These are phyloP conservation scores for Spheniscus humboldti DNA, from an alignment of 2,797 vertebrate species.

Conservation along the genomic window DNA sequence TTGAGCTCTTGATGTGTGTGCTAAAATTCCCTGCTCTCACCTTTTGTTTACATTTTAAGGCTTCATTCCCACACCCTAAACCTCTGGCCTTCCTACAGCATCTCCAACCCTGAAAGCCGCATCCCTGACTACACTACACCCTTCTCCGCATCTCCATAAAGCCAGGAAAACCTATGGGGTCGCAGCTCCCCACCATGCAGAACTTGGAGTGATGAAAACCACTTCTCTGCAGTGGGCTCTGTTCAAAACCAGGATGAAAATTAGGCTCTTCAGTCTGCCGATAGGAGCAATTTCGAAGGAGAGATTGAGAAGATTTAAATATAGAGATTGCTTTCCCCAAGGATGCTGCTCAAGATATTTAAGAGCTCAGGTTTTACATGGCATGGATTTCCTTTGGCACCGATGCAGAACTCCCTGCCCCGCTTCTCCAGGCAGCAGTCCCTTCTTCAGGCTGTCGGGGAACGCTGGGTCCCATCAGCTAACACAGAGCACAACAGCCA, in stretches of 20 bases:
- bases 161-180: neutral
- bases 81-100: neutral
- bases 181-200: neutral
- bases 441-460: neutral
- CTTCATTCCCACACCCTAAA: neutral
- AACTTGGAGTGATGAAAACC: neutral
- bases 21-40: neutral
- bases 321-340: slow-evolving; percentile 25
- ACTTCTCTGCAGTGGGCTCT: neutral
- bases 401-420: neutral
- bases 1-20: neutral
- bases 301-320: slow-evolving; percentile 49
- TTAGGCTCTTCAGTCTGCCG: neutral
- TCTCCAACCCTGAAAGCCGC: neutral
- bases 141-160: neutral
- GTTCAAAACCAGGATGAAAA: neutral
- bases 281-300: neutral
- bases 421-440: neutral
- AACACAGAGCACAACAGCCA: accelerated
- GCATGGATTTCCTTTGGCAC: neutral
- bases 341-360: slow-evolving; percentile 22
- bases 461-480: neutral
- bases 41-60: neutral
- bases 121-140: neutral
- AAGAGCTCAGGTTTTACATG: slow-evolving; percentile 8